Evolutionary conservation across 2,797 vertebrate species (phyloP), one percentile per base, ranked within the genome.

Genomic region (Syngnathus rostellatus): DNA sequence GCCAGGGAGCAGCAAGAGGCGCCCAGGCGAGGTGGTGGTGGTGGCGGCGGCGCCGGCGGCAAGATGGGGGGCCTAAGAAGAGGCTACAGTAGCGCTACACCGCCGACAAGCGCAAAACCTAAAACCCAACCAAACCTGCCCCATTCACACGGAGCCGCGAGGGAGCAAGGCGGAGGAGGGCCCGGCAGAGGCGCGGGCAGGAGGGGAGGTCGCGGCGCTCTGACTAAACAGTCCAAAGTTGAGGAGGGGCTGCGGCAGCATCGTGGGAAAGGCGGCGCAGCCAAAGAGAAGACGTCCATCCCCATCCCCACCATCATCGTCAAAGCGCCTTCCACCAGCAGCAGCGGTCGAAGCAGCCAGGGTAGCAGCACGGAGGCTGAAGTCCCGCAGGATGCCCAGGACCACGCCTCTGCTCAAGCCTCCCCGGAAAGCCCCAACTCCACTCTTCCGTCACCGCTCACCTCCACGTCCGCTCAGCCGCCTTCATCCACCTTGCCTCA

Each of bases 251-350:
- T 77, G 54, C 82, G 83, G 51, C 88, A 86, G 54, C 85, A 85
- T 67, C 71, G 86, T 66, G 84, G 83, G 8, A 90, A 89, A 74
- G 84, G 81, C 55, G 84, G 80, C 31, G 85, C 1, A 68, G 77
- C 65, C 69, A 92, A 86, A 84, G 94, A 95, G 63, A 95, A 95
- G 81, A 96, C 90, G 77, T 96, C 94, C 66, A 95, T 96, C 82
- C 86, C 94, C 23, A 95, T 97, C 54, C 95, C 95, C 51, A 96
- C 95, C 63, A 97, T 97, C 74, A 94, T 97, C 50, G 93, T 97
- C 73, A 97, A 97, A 81, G 94, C 94, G 0, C 95, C 95, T 17
- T 97, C 95, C 70, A 97, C 95, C 72, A 97, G 95, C 83, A 97
- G 95, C 85, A 95, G 94, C 31, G 95, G 94, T 51, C 92, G 93